Evolutionary conservation across 2,113 vertebrate genomes (phyloP).

Genomic region (Ardeotis arabs): DNA sequence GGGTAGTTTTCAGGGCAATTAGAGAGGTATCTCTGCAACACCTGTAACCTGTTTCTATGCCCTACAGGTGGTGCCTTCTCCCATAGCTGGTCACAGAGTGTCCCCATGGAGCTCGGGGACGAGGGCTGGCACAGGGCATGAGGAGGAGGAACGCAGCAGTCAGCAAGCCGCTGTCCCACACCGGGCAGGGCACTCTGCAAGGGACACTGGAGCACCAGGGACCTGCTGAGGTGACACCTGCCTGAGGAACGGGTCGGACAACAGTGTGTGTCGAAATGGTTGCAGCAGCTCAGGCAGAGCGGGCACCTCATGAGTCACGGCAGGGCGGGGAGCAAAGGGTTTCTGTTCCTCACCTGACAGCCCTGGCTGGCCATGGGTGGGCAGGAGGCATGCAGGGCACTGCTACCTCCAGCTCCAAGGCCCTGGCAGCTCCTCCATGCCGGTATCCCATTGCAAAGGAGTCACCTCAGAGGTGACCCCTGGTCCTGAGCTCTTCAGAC

Average conservation of each 20-base stretch:
- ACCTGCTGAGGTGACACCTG: not conserved
- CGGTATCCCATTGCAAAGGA: not conserved
- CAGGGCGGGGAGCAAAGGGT: not conserved
- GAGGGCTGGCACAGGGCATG: not conserved
- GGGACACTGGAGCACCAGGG: not conserved
- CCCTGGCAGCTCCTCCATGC: not conserved
- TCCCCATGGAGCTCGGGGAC: not conserved
- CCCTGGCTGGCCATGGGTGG: not conserved
- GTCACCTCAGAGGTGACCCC: not conserved
- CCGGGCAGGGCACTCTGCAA: not conserved
- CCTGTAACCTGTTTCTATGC: not conserved
- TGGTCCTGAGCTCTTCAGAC: not conserved
- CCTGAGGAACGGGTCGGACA: not conserved
- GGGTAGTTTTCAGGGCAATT: not conserved
- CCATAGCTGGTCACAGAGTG: not conserved
- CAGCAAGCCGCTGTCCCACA: rapidly evolving
- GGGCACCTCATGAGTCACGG: not conserved
- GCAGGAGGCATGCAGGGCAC: not conserved
- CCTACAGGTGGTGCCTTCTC: not conserved
- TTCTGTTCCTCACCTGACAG: not conserved
- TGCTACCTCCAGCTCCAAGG: not conserved
- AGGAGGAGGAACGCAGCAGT: rapidly evolving
- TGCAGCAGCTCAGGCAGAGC: not conserved
- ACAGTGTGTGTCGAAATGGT: rapidly evolving
- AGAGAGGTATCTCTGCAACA: not conserved